phyloP scores from a whole-genome alignment of 2,888 invertebrate genomes.

The Poecilobothrus nobilitatus region DNA sequence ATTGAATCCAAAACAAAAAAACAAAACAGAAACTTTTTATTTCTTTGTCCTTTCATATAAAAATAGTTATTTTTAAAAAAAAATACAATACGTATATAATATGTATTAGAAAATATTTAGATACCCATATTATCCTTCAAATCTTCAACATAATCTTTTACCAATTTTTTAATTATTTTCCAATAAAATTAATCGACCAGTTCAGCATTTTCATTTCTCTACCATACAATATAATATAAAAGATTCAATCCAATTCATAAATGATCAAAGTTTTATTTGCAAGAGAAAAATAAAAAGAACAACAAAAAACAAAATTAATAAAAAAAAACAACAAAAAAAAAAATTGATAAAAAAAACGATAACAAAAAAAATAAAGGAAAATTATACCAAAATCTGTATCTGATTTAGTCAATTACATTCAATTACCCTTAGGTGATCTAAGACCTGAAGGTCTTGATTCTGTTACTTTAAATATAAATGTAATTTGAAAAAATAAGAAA shows the following conservation, averaged over 20 bases:
- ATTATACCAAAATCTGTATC: not conserved
- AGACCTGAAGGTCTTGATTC: not conserved
- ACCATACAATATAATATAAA: too few species aligned
- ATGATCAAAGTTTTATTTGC: not conserved
- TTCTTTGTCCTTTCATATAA: too few species aligned
- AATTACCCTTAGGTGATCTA: not conserved
- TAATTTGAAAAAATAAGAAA: too few species aligned
- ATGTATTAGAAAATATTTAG: too few species aligned
- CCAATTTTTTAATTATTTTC: not conserved
- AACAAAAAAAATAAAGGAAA: not conserved
- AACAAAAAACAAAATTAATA: not conserved
- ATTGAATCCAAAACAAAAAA: too few species aligned
- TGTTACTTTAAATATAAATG: not conserved
- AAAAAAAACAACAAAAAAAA: not conserved
- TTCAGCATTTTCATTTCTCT: not conserved
- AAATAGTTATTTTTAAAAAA: too few species aligned
- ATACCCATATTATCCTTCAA: too few species aligned
- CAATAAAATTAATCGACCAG: not conserved
- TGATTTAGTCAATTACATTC: constrained; percentile 1
- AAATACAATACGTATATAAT: too few species aligned
- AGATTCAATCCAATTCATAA: too few species aligned
- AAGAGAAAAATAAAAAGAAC: not conserved
- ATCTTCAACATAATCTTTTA: too few species aligned
- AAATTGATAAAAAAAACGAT: not conserved
- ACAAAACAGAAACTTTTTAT: too few species aligned